phyloP scores from a whole-genome alignment of 2,888 invertebrate species.

The Athalia rosae region DNA sequence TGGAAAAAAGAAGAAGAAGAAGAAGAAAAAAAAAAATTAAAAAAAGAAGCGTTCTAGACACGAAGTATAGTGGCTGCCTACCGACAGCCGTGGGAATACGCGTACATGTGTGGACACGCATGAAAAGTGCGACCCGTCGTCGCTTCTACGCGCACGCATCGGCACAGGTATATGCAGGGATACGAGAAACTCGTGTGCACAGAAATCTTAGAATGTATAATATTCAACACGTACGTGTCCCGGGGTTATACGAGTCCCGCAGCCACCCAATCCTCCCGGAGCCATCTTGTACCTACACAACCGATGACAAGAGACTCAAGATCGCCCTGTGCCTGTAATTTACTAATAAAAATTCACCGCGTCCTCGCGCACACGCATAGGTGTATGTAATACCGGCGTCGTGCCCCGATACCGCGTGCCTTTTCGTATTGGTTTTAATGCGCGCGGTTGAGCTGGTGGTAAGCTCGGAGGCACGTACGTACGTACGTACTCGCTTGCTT shows the following conservation, averaged over 20 bases:
- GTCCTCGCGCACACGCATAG: not conserved
- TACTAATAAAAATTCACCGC: conserved; percentile 33
- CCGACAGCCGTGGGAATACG: not conserved
- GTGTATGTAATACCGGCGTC: too few species aligned
- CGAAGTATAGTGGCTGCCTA: not conserved
- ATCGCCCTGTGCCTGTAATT: conserved; percentile 2
- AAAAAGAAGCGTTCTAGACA: not conserved
- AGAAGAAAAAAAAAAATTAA: not conserved
- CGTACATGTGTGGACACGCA: not conserved
- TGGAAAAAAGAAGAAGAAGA: not conserved
- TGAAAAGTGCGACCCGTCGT: not conserved
- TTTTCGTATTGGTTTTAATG: too few species aligned
- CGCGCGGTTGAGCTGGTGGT: too few species aligned
- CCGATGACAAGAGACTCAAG: conserved; percentile 11
- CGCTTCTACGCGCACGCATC: not conserved
- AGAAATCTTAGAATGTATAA: not conserved
- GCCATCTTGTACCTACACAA: not conserved
- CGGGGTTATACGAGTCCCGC: not conserved
- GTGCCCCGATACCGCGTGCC: too few species aligned
- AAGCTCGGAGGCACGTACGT: too few species aligned
- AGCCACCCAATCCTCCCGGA: not conserved
- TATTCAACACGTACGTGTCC: not conserved
- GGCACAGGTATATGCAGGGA: not conserved
- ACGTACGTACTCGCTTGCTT: too few species aligned
- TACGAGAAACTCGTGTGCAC: too few species aligned